These are phyloP conservation scores for Brachylomia viminalis DNA, from an alignment of 2,888 invertebrate genomes.

Conservation along the genomic window DNA sequence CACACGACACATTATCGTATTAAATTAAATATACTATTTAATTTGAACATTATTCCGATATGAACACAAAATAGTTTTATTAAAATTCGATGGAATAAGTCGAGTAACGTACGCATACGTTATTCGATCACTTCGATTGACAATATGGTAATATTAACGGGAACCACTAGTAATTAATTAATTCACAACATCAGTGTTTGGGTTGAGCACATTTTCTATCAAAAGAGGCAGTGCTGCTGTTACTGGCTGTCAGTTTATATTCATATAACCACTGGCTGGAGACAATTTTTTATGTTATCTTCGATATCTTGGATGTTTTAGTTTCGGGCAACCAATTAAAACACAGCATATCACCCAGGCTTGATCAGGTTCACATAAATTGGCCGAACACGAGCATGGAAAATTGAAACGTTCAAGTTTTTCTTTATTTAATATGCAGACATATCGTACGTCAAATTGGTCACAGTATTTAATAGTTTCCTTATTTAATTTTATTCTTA, in stretches of 20 bases:
- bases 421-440: conserved; percentile 28
- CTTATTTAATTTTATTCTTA: conserved; percentile 22
- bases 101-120: background rate
- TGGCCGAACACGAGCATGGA: background rate
- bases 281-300: background rate
- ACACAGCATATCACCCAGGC: background rate
- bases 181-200: background rate
- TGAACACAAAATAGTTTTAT: conserved; percentile 44
- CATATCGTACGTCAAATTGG: conserved; percentile 43
- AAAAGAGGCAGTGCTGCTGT: background rate
- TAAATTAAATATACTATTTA: conserved; percentile 5
- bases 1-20: conserved; percentile 28
- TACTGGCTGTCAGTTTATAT: background rate
- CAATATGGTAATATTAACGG: background rate
- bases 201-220: too few relatives aligned
- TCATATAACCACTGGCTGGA: background rate
- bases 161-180: background rate
- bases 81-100: background rate
- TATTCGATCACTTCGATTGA: background rate
- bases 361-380: background rate
- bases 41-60: conserved; percentile 23
- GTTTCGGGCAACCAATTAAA: background rate
- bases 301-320: background rate
- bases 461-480: conserved; percentile 15
- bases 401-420: background rate